Base-by-base conservation (phyloP, 2,888 invertebrate genomes). In the Spatulosminthurus flaviceps region DNA sequence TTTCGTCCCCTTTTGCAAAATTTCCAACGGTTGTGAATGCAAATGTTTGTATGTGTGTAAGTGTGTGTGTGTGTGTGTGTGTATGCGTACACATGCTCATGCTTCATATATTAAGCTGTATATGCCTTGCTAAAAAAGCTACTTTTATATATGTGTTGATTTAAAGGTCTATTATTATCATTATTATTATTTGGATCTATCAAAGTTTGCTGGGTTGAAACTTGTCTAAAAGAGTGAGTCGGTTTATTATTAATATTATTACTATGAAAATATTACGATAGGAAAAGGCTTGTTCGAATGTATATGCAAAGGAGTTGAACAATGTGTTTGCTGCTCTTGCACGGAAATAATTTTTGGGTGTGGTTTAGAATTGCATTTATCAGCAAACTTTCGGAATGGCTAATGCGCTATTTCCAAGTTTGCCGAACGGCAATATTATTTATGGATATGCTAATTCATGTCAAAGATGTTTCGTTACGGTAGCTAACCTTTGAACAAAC, bases 301-400 rank as follows among this genome's bases (percentile, higher is more conserved):
- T 51, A n/a, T n/a, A 75, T 79, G 74, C 26, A 28, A 42, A 43
- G 42, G 43, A 61, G 70, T 75, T 79, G 24, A 43, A 70, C 69
- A 64, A 61, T 70, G 43, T 64, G 41, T 66, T 19, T 67, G 42
- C 28, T 51, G n/a, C 51, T 26, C 0, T 29, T 66, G 69, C 43
- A 70, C 79, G 79, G 79, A 79, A 79, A 79, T 79, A 71, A 79
- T 79, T 22, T 51, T 72, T 79, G 79, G 79, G 79, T 76, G 79
- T 79, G 79, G 71, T 64, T 72, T 34, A 19, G 41, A 64, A 74
- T 74, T 73, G 51, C 51, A 51, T 72, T 61, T 43, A 61, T 73
- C 28, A 73, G 34, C 60, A 5, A 60, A 72, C 73, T 43, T 51
- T 24, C 43, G 22, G 28, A 51, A 73, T 51, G 72, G 43, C 51